A percentile compares a stretch with the other conserved stretches of the same genome.
Evolutionary conservation across 2,113 vertebrate species (phyloP).

Genomic region (Carassius carassius): DNA sequence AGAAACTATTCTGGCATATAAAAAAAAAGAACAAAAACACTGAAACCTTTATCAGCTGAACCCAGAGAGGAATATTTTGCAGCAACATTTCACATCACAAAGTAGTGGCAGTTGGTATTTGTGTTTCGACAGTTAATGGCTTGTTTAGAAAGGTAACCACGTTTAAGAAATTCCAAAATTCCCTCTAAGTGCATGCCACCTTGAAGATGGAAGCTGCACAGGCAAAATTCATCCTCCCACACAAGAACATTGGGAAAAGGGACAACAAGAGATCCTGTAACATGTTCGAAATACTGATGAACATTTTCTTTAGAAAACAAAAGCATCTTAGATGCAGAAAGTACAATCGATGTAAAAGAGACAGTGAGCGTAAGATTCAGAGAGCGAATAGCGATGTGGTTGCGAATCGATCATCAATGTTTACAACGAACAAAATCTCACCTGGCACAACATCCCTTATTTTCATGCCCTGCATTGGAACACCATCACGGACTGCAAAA

Average conservation of each 20-base stretch:
- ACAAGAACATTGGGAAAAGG: conserved; percentile 49
- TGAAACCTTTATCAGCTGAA: background rate
- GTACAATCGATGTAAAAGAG: conserved; percentile 35
- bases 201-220: conserved; percentile 34
- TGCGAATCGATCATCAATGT: conserved; percentile 36
- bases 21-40: background rate
- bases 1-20: conserved; percentile 1
- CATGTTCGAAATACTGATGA: background rate
- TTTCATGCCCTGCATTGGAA: conserved; percentile 79
- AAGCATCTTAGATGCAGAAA: conserved; percentile 20
- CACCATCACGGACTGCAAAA: conserved; percentile 74
- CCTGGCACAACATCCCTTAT: conserved; percentile 79
- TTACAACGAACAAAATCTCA: conserved; percentile 60
- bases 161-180: conserved; percentile 38
- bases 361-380: conserved; percentile 43
- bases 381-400: conserved; percentile 50
- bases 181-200: conserved; percentile 26
- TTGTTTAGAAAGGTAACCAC: background rate
- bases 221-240: conserved; percentile 41
- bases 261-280: conserved; percentile 42
- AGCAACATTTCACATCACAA: background rate
- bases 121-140: background rate
- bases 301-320: background rate
- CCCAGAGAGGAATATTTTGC: conserved; percentile 1
- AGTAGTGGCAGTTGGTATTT: background rate